A percentile compares a stretch with the other conserved stretches of the same genome.
Evolutionary conservation across 2,888 invertebrate genomes (phyloP).

Genomic region (Habrosyne pyritoides): DNA sequence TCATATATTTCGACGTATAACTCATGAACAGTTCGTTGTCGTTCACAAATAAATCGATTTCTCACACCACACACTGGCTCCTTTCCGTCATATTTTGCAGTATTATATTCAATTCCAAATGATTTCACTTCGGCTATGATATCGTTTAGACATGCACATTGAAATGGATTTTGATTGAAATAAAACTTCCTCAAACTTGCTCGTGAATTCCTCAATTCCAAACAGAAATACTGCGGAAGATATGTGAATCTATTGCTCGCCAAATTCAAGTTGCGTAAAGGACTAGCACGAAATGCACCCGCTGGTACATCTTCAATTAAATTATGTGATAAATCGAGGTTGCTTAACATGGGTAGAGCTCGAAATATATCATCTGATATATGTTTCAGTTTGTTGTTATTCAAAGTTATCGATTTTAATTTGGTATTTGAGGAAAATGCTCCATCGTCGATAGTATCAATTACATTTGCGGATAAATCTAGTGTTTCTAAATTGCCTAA

Average conservation of each 20-base stretch:
- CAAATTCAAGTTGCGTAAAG: slow-evolving; percentile 60
- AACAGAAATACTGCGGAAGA: slow-evolving; percentile 63
- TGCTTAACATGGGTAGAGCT: slow-evolving; percentile 47
- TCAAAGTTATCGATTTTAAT: slow-evolving; percentile 51
- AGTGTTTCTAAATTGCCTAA: slow-evolving; percentile 56
- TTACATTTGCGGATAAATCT: slow-evolving; percentile 55
- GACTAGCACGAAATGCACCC: slow-evolving; percentile 56
- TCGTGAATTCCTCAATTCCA: slow-evolving; percentile 62
- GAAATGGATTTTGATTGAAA: slow-evolving; percentile 74
- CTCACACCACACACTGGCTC: slow-evolving; percentile 53
- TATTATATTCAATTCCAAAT: slow-evolving; percentile 55
- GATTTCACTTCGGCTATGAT: slow-evolving; percentile 60
- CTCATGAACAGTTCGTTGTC: slow-evolving; percentile 53
- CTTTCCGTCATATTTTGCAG: slow-evolving; percentile 51
- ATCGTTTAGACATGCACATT: slow-evolving; percentile 65
- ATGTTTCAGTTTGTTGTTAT: slow-evolving; percentile 52
- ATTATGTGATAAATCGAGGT: slow-evolving; percentile 63
- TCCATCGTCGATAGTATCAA: slow-evolving; percentile 48
- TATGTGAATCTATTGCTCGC: slow-evolving; percentile 63
- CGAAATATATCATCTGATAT: slow-evolving; percentile 57
- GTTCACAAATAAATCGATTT: slow-evolving; percentile 47
- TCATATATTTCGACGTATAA: not conserved
- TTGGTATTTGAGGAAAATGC: slow-evolving; percentile 55
- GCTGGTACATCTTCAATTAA: slow-evolving; percentile 55
- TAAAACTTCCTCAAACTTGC: slow-evolving; percentile 56